Base-by-base conservation (phyloP, 2,888 invertebrate species). In the Arctia plantaginis region DNA sequence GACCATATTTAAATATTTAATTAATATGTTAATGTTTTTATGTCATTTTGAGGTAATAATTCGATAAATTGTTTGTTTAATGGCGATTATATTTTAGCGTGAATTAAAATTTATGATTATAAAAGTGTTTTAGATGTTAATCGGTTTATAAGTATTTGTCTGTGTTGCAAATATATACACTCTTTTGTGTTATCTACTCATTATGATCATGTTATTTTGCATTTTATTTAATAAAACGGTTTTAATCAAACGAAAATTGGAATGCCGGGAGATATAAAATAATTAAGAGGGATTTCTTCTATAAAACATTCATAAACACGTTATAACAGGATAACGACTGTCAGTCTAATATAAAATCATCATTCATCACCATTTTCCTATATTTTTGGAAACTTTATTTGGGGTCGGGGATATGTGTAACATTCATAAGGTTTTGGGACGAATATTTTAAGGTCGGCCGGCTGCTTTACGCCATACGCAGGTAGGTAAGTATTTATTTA, bases 1-100 rank as follows among this genome's bases (percentile, higher is more conserved):
- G 68, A 51, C 59, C n/a, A 74, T 71, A 64, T 75, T 74, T 62
- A 69, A 66, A 70, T 73, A 80, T 69, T 4, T 71, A 75, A 77
- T 76, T 78, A 79, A 79, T 76, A 73, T 79, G 72, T 55, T 73
- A 66, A 41, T 33, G 66, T 69, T 69, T 73, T 76, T 35, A 70
- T 75, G 73, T 73, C 71, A 77, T 82, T 84, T 75, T 72, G 33
- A 80, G 55, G 82, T 75, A 74, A 79, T 76, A 68, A 73, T 68
- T 68, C n/a, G 18, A 79, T 82, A 77, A 82, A 84, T 71, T 71
- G 72, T 27, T 35, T 74, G 35, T 67, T 79, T 79, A 74, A 82
- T 77, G 66, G 51, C 41, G 47, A 41, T 66, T 72, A 77, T 72
- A 72, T 73, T 81, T 72, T 47, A 68, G 72, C 18, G 13, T 15